Conservation (phyloP, 2,113 vertebrate genomes). For the Thalassarche chlororhynchos region DNA sequence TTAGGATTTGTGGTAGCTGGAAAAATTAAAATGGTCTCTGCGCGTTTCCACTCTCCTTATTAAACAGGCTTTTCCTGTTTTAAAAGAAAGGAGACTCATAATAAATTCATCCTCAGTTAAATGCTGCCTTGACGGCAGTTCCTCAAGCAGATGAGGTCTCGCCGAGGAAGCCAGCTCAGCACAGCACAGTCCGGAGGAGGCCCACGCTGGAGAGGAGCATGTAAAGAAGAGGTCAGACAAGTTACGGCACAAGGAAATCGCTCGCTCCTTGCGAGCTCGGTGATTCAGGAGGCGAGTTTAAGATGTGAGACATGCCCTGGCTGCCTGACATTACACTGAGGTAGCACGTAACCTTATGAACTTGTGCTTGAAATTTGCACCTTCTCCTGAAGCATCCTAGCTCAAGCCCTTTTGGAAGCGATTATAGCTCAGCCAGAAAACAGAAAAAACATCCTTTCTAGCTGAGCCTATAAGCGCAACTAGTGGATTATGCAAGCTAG, state of each 20-base stretch:
- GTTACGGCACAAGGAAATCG: background rate
- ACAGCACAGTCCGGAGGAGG: background rate
- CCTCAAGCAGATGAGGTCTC: background rate
- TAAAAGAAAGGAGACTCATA: background rate
- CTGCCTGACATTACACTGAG: background rate
- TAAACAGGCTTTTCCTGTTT: slow-evolving; percentile 59
- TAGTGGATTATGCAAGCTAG: background rate
- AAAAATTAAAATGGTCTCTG: background rate
- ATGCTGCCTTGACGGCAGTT: slow-evolving; percentile 24
- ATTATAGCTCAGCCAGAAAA: background rate
- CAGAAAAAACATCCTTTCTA: background rate
- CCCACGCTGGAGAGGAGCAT: background rate
- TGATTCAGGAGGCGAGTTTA: background rate
- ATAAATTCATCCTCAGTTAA: slow-evolving; percentile 17
- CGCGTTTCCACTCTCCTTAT: slow-evolving; percentile 1
- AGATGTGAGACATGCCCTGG: fast-evolving
- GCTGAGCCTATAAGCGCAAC: background rate
- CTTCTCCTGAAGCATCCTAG: background rate
- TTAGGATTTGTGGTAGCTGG: background rate
- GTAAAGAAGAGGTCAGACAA: background rate
- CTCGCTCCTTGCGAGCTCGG: fast-evolving
- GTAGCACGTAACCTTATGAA: background rate
- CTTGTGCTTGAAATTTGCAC: background rate
- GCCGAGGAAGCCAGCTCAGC: background rate
- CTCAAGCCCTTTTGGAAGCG: background rate